phyloP scores from a whole-genome alignment of 2,113 vertebrate genomes.

The Pogona vitticeps region DNA sequence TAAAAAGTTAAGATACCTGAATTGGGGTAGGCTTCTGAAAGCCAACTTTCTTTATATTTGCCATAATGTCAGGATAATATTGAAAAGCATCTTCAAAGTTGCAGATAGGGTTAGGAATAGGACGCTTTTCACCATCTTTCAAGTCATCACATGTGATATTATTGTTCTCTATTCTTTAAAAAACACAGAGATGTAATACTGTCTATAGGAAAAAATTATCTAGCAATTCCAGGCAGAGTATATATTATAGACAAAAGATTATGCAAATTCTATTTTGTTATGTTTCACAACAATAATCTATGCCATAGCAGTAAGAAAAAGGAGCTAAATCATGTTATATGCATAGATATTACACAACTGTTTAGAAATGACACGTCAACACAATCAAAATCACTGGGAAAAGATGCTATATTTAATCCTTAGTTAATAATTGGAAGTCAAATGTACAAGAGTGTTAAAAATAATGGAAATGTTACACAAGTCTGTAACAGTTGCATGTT shows the following conservation, averaged over 20 bases:
- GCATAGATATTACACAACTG: background rate
- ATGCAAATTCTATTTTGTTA: background rate
- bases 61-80: constrained; percentile 88
- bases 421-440: background rate
- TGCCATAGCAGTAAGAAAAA: background rate
- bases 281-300: background rate
- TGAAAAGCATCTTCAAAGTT: constrained; percentile 90
- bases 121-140: constrained; percentile 83
- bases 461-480: background rate
- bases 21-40: constrained; percentile 94
- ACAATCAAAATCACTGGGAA: background rate
- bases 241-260: background rate
- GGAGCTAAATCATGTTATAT: no score
- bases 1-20: constrained; percentile 80
- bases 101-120: constrained; percentile 86
- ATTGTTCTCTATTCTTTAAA: constrained; percentile 90
- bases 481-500: background rate
- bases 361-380: background rate
- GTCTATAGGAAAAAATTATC: background rate
- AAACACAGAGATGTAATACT: constrained; percentile 16
- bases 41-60: constrained; percentile 85
- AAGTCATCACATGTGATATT: constrained; percentile 91
- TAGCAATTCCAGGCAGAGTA: background rate
- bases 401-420: no score
- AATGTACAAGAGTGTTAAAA: background rate